Conservation (phyloP, 1,140 invertebrate genomes). For the Himalopsyche phryganea region DNA sequence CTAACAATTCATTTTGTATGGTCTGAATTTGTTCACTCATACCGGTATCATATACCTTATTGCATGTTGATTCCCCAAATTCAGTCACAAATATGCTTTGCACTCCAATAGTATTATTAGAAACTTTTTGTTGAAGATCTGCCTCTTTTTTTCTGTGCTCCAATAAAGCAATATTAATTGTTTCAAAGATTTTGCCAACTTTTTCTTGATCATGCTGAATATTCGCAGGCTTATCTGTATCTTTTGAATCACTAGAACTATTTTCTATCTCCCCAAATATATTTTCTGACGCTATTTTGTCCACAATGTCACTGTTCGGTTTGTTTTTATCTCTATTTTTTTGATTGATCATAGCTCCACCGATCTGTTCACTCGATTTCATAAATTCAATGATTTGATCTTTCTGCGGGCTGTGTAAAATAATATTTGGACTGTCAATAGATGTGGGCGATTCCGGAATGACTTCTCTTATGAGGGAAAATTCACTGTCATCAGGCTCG, state of each 20-base stretch:
- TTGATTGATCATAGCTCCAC: constrained; percentile 41
- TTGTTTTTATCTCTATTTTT: constrained; percentile 29
- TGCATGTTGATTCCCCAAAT: constrained; percentile 25
- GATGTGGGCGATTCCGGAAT: constrained; percentile 44
- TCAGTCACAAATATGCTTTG: constrained; percentile 30
- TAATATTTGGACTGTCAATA: constrained; percentile 35
- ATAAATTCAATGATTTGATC: constrained; percentile 45
- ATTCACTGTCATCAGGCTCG: constrained; percentile 36
- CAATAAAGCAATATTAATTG: constrained; percentile 42
- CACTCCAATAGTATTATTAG: constrained; percentile 1
- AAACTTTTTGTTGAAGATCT: constrained; percentile 3
- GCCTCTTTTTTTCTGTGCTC: constrained; percentile 33
- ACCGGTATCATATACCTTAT: constrained; percentile 19
- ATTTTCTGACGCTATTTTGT: background rate
- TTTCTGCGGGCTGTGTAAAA: constrained; percentile 38
- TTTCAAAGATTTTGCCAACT: constrained; percentile 38
- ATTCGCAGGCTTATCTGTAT: background rate
- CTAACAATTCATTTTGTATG: constrained; percentile 29
- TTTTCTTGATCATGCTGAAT: constrained; percentile 23
- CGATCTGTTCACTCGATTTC: constrained; percentile 43
- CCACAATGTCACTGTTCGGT: constrained; percentile 2
- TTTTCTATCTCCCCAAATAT: constrained; percentile 8
- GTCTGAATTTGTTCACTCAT: constrained; percentile 36
- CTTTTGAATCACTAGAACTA: constrained; percentile 1
- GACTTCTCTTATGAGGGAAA: constrained; percentile 37